These are phyloP conservation scores for Aspiorhynchus laticeps DNA, from an alignment of 2,113 vertebrate genomes.

Conservation along the genomic window DNA sequence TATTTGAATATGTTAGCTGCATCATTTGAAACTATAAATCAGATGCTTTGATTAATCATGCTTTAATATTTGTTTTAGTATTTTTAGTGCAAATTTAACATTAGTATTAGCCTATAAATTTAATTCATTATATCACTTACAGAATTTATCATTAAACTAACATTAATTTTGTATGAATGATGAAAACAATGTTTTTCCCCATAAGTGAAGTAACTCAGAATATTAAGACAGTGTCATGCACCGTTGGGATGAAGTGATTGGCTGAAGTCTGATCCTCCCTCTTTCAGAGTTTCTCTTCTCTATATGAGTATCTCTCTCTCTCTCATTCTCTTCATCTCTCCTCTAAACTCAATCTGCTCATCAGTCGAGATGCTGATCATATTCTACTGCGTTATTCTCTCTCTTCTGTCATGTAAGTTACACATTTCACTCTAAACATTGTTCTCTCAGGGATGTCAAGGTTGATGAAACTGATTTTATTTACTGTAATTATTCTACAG, in stretches of 20 bases:
- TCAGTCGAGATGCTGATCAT: neutral
- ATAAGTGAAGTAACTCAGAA: no score
- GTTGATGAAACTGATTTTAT: neutral
- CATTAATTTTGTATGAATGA: no score
- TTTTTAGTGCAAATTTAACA: no score
- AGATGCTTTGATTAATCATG: no score
- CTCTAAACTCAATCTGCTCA: slow-evolving; percentile 3
- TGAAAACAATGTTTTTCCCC: no score
- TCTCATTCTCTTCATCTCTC: neutral
- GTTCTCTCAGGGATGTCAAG: neutral
- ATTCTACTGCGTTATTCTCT: neutral
- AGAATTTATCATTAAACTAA: neutral
- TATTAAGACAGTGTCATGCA: neutral
- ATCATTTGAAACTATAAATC: no score
- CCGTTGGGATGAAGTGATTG: neutral
- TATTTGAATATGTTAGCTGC: no score
- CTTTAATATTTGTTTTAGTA: no score
- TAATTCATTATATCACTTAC: no score
- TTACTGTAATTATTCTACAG: neutral
- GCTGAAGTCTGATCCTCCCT: neutral
- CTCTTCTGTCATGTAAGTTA: slow-evolving; percentile 21
- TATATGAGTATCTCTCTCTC: neutral
- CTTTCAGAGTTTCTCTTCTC: slow-evolving; percentile 22
- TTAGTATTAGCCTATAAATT: no score
- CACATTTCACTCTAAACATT: neutral